Base-by-base conservation (phyloP, 2,888 invertebrate species). In the Drosophila nigricruria region DNA sequence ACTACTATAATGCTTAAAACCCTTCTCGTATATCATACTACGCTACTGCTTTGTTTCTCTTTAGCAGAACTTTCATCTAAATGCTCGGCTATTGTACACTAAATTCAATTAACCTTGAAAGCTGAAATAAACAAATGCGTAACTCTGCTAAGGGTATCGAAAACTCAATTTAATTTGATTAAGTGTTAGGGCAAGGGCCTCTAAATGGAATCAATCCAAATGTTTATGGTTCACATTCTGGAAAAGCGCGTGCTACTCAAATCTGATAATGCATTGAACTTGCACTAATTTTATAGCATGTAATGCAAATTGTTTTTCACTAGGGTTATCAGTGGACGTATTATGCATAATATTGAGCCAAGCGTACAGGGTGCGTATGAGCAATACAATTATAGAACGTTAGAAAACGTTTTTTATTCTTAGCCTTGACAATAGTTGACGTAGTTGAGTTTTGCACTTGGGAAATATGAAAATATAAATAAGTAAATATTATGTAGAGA, bases 41-140 rank as follows among this genome's bases (percentile, higher is more conserved):
- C 70, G 53, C 53, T 10, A 8, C 32, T 47, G 53, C 18, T 3
- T 49, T 8, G 0, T 20, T 25, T 30, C n/a, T 18, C 6, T 32
- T 5, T 9, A 8, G n/a, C 30, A 32, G 23, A 36, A 16, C 25
- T 34, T 38, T 12, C n/a, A 18, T 54, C 14, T n/a, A 58, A 43
- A 53, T 42, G 23, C 54, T 23, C n/a, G 18, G 6, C 10, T 45
- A 40, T 25, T 36, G 32, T 45, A 8, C n/a, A 23, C 12, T 42
- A 77, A 74, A 90, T 84, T 75, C 53, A 69, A 88, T 75, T 84
- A 79, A 75, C 83, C 82, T 88, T 88, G 71, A 47, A 57, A 57
- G 30, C 49, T 25, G 71, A 70, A 61, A 79, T 69, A 52, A 75
- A 67, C 67, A 64, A 59, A 54, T 53, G 47, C 60, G 52, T 68